A percentile compares a stretch with the other conserved stretches of the same genome.
phyloP scores from a whole-genome alignment of 2,797 vertebrate species.

The Odontamblyopus rebecca region DNA sequence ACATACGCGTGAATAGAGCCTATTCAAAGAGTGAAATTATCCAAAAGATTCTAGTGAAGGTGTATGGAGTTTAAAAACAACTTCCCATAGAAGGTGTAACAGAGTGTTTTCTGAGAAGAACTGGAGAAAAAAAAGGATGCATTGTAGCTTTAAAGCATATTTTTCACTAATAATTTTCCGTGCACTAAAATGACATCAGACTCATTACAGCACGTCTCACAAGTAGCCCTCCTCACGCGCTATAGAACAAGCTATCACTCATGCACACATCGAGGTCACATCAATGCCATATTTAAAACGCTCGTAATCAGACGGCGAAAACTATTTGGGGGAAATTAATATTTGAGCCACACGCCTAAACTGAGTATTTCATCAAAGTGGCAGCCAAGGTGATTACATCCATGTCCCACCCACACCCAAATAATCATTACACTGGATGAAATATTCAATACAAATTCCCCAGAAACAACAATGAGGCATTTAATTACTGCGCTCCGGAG shows the following conservation, averaged over 20 bases:
- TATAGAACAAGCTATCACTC: slow-evolving; percentile 4
- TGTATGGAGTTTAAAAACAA: too few species aligned
- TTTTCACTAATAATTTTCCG: not conserved
- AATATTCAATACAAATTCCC: slow-evolving; percentile 80
- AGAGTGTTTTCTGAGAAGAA: too few species aligned
- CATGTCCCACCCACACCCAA: slow-evolving; percentile 75
- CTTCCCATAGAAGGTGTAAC: too few species aligned
- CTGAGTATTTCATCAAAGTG: slow-evolving; percentile 70
- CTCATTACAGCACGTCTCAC: not conserved
- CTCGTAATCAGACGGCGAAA: slow-evolving; percentile 3
- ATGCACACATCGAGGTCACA: slow-evolving; percentile 23
- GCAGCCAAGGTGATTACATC: slow-evolving; percentile 74
- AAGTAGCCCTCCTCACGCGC: not conserved
- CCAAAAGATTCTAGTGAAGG: too few species aligned
- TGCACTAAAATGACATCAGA: not conserved
- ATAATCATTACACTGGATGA: slow-evolving; percentile 77
- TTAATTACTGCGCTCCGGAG: slow-evolving; percentile 77
- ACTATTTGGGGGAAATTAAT: slow-evolving; percentile 6
- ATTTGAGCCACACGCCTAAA: slow-evolving; percentile 43
- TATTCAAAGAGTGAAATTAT: too few species aligned
- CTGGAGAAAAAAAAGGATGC: too few species aligned
- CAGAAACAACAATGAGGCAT: slow-evolving; percentile 80
- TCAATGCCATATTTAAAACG: slow-evolving; percentile 5
- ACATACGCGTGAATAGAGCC: too few species aligned
- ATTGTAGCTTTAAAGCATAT: not conserved